Conservation (phyloP, 2,888 invertebrate species). For the Orthosia gracilis region DNA sequence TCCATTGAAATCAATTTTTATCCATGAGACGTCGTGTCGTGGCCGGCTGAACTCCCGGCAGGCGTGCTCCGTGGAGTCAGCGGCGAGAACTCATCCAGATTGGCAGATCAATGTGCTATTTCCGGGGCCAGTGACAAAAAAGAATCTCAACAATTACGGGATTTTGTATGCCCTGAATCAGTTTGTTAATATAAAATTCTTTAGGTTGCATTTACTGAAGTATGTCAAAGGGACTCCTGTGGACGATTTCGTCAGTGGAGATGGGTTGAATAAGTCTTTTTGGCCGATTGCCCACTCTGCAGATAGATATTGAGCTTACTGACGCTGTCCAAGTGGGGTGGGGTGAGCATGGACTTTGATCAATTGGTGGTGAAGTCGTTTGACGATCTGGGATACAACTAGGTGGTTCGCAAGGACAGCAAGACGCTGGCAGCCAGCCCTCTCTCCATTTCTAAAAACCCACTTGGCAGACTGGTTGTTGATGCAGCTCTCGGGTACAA, state of each 20-base stretch:
- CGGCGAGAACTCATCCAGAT: conserved; percentile 62
- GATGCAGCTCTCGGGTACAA: conserved; percentile 44
- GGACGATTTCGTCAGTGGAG: conserved; percentile 37
- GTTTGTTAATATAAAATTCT: conserved; percentile 55
- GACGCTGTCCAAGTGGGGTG: conserved; percentile 63
- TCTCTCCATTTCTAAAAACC: conserved; percentile 46
- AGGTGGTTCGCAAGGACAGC: conserved; percentile 49
- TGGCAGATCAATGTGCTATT: conserved; percentile 86
- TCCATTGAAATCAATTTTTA: conserved; percentile 88
- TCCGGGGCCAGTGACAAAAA: conserved; percentile 52
- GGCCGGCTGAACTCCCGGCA: conserved; percentile 80
- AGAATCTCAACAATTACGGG: conserved; percentile 15
- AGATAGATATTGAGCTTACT: conserved; percentile 62
- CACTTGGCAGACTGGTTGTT: conserved; percentile 46
- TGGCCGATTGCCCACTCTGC: conserved; percentile 59
- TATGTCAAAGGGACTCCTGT: conserved; percentile 59
- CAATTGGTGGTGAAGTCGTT: conserved; percentile 55
- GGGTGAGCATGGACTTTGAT: conserved; percentile 66
- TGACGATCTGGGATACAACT: conserved; percentile 62
- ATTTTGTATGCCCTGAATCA: conserved; percentile 21
- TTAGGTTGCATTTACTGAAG: conserved; percentile 46
- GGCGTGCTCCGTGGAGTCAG: conserved; percentile 68
- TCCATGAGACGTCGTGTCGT: conserved; percentile 92
- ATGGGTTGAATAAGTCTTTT: conserved; percentile 31
- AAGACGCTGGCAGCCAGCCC: conserved; percentile 24